These are phyloP conservation scores for Cephus pulcher DNA, from an alignment of 2,888 invertebrate genomes.

Conservation along the genomic window DNA sequence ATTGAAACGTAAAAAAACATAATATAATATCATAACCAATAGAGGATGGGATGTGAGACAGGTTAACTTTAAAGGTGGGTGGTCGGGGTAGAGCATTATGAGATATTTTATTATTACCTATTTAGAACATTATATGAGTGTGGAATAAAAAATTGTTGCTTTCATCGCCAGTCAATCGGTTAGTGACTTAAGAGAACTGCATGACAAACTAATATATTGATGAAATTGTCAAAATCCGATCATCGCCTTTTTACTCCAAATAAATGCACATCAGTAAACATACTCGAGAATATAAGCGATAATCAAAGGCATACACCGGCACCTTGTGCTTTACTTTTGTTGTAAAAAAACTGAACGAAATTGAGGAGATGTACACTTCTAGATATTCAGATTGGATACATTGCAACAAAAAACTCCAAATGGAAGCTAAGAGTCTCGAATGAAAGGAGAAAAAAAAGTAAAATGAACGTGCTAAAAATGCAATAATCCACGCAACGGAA, in stretches of 20 bases:
- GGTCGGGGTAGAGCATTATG: constrained; percentile 9
- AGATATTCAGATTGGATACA: background rate
- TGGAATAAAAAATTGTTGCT: background rate
- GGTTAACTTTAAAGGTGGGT: constrained; percentile 15
- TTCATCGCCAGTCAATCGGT: background rate
- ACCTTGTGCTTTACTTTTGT: background rate
- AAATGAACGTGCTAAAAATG: background rate
- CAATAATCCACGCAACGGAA: background rate
- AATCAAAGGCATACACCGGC: background rate
- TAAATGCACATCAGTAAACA: background rate
- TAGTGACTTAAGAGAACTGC: background rate
- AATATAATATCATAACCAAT: background rate
- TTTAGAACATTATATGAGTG: background rate
- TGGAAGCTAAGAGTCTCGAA: background rate
- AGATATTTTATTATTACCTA: background rate
- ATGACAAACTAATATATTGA: background rate
- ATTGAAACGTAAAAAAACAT: background rate
- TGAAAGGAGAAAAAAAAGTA: background rate
- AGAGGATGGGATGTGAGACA: background rate
- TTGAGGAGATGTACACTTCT: background rate
- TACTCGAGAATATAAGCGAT: background rate
- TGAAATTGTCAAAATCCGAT: background rate
- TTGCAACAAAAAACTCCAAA: background rate
- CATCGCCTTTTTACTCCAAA: background rate
- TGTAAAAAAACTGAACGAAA: background rate